A percentile compares a stretch with the other conserved stretches of the same genome.
phyloP scores from a whole-genome alignment of 2,113 vertebrate species.

The Pluvialis apricaria region DNA sequence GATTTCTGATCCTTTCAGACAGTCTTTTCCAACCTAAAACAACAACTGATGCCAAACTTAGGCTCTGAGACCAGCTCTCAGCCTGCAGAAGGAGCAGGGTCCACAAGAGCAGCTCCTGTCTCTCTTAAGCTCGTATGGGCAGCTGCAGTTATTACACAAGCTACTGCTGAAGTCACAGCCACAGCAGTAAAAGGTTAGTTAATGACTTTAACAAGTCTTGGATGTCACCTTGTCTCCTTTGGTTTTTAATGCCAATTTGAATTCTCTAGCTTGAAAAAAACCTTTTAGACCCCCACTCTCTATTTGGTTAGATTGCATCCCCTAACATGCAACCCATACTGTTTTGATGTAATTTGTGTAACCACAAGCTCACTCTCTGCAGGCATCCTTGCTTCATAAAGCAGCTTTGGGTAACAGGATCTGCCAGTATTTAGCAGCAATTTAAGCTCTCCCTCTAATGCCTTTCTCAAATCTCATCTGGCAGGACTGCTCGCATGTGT shows the following conservation, averaged over 20 bases:
- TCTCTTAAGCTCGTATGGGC: not conserved
- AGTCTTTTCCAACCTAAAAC: not conserved
- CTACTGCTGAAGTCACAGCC: not conserved
- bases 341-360: not conserved
- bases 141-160: not conserved
- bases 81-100: not conserved
- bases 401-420: not conserved
- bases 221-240: not conserved
- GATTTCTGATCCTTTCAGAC: not conserved
- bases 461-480: not conserved
- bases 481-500: not conserved
- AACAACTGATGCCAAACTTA: not conserved
- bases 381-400: not conserved
- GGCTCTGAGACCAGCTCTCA: not conserved
- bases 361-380: not conserved
- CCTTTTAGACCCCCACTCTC: not conserved
- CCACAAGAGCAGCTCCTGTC: not conserved
- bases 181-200: not conserved
- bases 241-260: not conserved
- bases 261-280: not conserved
- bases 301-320: not conserved
- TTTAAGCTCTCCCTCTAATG: not conserved
- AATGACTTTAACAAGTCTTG: not conserved
- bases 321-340: fast-evolving
- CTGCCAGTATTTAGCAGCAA: not conserved